phyloP scores from a whole-genome alignment of 2,113 vertebrate genomes.

The Maylandia zebra region DNA sequence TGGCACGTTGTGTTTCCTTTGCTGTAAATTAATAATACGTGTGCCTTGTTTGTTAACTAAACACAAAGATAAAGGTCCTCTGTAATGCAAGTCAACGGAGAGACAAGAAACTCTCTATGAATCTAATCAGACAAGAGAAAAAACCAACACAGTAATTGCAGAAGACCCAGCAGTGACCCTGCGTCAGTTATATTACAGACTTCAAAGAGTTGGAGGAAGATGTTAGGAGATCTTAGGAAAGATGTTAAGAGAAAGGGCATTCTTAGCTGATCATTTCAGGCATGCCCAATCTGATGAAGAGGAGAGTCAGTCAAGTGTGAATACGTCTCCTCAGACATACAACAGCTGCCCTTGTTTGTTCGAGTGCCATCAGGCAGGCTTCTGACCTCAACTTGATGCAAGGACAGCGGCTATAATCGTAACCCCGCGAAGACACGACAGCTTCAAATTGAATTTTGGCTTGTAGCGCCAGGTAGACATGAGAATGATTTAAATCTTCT shows the following conservation, averaged over 20 bases:
- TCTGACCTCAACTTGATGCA: constrained; percentile 44
- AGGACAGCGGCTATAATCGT: constrained; percentile 12
- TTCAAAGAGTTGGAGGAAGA: constrained; percentile 68
- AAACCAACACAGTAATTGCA: constrained; percentile 60
- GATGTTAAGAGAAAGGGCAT: constrained; percentile 51
- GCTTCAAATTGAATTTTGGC: not conserved
- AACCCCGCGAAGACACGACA: not conserved
- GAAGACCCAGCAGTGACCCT: constrained; percentile 42
- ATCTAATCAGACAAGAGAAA: constrained; percentile 39
- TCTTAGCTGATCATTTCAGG: constrained; percentile 61
- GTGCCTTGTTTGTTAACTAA: constrained; percentile 25
- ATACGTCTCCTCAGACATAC: constrained; percentile 50
- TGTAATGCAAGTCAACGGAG: not conserved
- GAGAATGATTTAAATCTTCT: not conserved
- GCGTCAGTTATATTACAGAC: constrained; percentile 61
- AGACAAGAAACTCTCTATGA: constrained; percentile 37
- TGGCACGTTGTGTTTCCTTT: not conserved
- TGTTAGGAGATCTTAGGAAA: constrained; percentile 52
- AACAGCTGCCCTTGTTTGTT: constrained; percentile 68
- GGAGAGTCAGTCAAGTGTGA: constrained; percentile 59
- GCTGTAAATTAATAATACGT: not conserved
- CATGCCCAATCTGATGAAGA: constrained; percentile 59
- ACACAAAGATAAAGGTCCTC: constrained; percentile 28
- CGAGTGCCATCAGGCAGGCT: constrained; percentile 19
- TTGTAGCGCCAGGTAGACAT: not conserved